phyloP scores from a whole-genome alignment of 1,140 invertebrate genomes.

The Dreissena polymorpha region DNA sequence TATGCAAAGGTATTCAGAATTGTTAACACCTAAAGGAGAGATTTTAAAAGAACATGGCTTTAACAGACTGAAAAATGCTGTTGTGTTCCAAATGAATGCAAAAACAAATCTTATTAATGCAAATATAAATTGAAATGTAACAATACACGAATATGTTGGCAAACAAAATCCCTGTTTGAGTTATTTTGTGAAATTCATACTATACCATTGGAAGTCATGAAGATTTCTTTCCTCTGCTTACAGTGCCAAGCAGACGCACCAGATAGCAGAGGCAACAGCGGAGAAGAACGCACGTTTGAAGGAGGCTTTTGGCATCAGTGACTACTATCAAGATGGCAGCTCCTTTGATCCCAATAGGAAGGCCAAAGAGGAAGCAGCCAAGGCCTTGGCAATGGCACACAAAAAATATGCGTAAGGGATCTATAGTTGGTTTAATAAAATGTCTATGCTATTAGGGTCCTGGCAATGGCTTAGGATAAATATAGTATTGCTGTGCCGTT shows the following conservation, averaged over 20 bases:
- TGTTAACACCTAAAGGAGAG: too few species aligned
- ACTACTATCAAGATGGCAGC: constrained; percentile 95
- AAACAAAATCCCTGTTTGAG: neutral
- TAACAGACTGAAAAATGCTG: too few species aligned
- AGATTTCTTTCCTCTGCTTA: constrained; percentile 68
- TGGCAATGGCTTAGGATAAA: too few species aligned
- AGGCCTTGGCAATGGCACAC: constrained; percentile 78
- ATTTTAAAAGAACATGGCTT: too few species aligned
- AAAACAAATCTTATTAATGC: neutral
- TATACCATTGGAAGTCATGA: too few species aligned
- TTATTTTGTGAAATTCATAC: neutral
- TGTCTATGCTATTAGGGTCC: too few species aligned
- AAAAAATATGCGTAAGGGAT: constrained; percentile 75
- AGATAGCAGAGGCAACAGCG: constrained; percentile 97
- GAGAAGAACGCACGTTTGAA: constrained; percentile 96
- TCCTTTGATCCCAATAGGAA: constrained; percentile 93
- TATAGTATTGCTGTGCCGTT: too few species aligned
- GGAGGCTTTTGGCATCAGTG: constrained; percentile 96
- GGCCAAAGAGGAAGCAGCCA: constrained; percentile 87
- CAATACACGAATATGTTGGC: neutral
- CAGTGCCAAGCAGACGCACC: constrained; percentile 96
- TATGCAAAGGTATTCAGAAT: too few species aligned
- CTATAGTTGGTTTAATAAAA: too few species aligned
- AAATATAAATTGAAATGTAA: too few species aligned
- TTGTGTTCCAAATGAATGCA: too few species aligned